Evolutionary conservation across 1,140 invertebrate species (phyloP).

Genomic region (Tetramorium parvispinum): DNA sequence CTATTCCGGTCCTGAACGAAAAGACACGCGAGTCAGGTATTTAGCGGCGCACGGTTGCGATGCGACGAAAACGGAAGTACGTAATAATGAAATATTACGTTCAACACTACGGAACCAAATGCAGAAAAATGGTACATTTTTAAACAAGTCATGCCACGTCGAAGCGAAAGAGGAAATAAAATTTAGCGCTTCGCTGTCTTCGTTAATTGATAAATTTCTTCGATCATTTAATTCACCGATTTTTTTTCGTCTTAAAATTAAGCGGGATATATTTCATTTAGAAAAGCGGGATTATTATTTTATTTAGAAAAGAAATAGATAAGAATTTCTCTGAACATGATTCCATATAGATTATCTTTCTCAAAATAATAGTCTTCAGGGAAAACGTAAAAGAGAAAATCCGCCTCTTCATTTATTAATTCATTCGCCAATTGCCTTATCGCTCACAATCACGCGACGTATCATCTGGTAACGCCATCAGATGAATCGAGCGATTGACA

Average conservation of each 20-base stretch:
- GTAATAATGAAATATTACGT: background rate
- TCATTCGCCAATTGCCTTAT: background rate
- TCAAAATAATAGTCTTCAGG: background rate
- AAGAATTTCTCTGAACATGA: background rate
- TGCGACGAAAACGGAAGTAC: background rate
- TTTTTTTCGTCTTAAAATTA: background rate
- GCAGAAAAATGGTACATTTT: background rate
- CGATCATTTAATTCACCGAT: background rate
- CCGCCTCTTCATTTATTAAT: slow-evolving; percentile 7
- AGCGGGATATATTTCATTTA: background rate
- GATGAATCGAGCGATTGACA: slow-evolving; percentile 9
- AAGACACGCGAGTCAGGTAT: slow-evolving; percentile 38
- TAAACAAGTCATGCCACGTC: background rate
- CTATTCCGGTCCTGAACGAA: slow-evolving; percentile 24
- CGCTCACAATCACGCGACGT: background rate
- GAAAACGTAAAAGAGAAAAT: background rate
- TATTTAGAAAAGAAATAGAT: background rate
- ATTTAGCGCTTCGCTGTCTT: background rate
- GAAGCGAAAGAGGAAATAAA: background rate
- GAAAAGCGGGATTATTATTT: background rate
- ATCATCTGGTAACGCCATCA: background rate
- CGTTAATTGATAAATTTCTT: background rate
- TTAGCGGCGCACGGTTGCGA: background rate
- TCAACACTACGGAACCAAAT: background rate
- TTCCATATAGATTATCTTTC: background rate